A percentile compares a stretch with the other conserved stretches of the same genome.
These are phyloP conservation scores for Heliconius aoede DNA, from an alignment of 2,888 invertebrate genomes.

Conservation along the genomic window DNA sequence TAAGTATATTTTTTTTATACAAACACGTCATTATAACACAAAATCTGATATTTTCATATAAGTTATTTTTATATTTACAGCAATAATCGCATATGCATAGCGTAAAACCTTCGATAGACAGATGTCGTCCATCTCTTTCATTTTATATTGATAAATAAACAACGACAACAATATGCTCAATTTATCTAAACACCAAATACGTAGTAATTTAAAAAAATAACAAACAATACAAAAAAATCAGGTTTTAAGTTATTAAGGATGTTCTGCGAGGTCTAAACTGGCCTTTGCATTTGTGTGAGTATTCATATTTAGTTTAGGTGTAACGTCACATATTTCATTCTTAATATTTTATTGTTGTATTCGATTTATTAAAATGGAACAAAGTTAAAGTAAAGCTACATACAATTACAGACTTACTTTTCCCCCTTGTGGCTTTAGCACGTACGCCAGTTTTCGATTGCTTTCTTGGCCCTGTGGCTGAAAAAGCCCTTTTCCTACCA, in stretches of 20 bases:
- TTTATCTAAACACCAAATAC: neutral
- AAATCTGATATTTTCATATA: neutral
- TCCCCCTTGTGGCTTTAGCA: slow-evolving; percentile 61
- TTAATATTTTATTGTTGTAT: no score
- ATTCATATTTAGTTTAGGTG: no score
- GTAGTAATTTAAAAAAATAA: neutral
- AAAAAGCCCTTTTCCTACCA: slow-evolving; percentile 70
- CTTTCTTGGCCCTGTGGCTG: slow-evolving; percentile 64
- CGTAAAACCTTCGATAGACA: neutral
- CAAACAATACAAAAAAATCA: neutral
- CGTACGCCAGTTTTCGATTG: slow-evolving; percentile 57
- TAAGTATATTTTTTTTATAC: neutral
- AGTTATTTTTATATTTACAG: neutral
- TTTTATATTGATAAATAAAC: neutral
- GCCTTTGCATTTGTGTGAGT: no score
- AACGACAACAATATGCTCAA: neutral
- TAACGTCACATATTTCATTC: no score
- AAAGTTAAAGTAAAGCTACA: no score
- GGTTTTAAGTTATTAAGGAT: slow-evolving; percentile 1
- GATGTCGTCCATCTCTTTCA: neutral
- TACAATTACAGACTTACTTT: slow-evolving; percentile 56
- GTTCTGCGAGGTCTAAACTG: no score
- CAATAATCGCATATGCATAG: slow-evolving; percentile 3
- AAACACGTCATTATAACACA: neutral
- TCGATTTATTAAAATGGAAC: no score